Evolutionary conservation across 2,888 invertebrate genomes (phyloP).

Genomic region (Hirtodrosophila confusa): DNA sequence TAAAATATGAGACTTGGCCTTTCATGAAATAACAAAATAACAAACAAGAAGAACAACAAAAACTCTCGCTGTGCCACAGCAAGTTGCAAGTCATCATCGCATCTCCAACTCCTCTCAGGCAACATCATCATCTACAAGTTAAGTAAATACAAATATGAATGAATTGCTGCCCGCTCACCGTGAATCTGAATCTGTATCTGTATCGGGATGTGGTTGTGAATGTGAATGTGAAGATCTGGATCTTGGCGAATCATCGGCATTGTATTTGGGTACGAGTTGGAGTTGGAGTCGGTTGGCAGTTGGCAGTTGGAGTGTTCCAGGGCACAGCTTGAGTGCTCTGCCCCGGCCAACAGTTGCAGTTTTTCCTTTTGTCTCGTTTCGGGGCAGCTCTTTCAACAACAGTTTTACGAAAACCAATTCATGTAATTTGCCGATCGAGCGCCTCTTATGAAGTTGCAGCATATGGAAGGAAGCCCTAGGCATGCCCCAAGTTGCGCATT

Average conservation of each 20-base stretch:
- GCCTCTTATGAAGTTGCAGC: constrained; percentile 9
- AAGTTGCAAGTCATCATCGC: constrained; percentile 70
- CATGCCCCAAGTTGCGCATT: constrained; percentile 51
- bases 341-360: constrained; percentile 60
- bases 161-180: constrained; percentile 58
- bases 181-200: constrained; percentile 2
- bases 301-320: constrained; percentile 51
- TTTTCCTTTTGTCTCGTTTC: constrained; percentile 41
- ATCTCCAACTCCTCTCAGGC: constrained; percentile 51
- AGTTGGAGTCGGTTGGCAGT: constrained; percentile 1
- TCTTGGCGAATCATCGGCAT: constrained; percentile 73
- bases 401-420: constrained; percentile 52
- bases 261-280: constrained; percentile 37
- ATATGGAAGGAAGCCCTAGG: constrained; percentile 57
- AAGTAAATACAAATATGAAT: constrained; percentile 77
- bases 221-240: constrained; percentile 52
- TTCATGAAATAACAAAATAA: constrained; percentile 43
- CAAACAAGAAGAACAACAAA: constrained; percentile 26
- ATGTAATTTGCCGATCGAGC: constrained; percentile 58
- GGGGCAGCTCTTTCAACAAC: constrained; percentile 26
- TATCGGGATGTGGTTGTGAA: constrained; percentile 17
- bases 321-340: constrained; percentile 62
- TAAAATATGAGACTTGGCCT: constrained; percentile 61
- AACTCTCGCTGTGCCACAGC: constrained; percentile 47
- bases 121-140: constrained; percentile 63